A percentile compares a stretch with the other conserved stretches of the same genome.
Conservation (phyloP, 2,888 invertebrate species). For the Phalangium opilio region DNA sequence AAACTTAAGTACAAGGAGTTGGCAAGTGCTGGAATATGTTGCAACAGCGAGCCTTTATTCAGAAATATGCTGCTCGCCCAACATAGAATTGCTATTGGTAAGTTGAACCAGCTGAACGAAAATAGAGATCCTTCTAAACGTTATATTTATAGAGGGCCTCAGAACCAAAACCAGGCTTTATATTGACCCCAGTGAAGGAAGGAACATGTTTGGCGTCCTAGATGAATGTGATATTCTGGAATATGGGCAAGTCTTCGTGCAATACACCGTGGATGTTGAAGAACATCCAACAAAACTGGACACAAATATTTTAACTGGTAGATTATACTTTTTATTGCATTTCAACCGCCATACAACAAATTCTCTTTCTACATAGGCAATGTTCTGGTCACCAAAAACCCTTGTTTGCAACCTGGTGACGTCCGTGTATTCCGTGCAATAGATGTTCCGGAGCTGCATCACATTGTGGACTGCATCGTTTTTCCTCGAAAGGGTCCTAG, state of each 20-base stretch:
- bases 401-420: slow-evolving; percentile 33
- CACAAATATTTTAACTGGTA: no score
- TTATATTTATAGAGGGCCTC: no score
- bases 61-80: slow-evolving; percentile 10
- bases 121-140: no score
- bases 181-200: slow-evolving; percentile 18
- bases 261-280: slow-evolving; percentile 12
- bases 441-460: slow-evolving; percentile 22
- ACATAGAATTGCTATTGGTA: slow-evolving; percentile 7
- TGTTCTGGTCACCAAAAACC: slow-evolving; percentile 32
- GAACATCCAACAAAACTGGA: no score
- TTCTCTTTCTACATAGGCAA: slow-evolving; percentile 7
- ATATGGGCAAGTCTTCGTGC: slow-evolving; percentile 24
- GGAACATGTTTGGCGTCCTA: slow-evolving; percentile 23
- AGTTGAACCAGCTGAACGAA: no score
- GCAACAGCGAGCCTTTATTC: slow-evolving; percentile 19
- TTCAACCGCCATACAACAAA: no score
- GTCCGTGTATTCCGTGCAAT: slow-evolving; percentile 27
- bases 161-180: slow-evolving; percentile 13
- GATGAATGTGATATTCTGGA: slow-evolving; percentile 22
- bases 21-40: slow-evolving; percentile 8
- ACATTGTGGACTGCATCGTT: slow-evolving; percentile 30
- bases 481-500: slow-evolving; percentile 30
- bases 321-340: no score
- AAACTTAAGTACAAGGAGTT: slow-evolving; percentile 10